Percentiles rank a stretch among this genome's conserved stretches.
These are phyloP conservation scores for Gopherus evgoodei DNA, from an alignment of 2,113 vertebrate genomes.

Conservation along the genomic window DNA sequence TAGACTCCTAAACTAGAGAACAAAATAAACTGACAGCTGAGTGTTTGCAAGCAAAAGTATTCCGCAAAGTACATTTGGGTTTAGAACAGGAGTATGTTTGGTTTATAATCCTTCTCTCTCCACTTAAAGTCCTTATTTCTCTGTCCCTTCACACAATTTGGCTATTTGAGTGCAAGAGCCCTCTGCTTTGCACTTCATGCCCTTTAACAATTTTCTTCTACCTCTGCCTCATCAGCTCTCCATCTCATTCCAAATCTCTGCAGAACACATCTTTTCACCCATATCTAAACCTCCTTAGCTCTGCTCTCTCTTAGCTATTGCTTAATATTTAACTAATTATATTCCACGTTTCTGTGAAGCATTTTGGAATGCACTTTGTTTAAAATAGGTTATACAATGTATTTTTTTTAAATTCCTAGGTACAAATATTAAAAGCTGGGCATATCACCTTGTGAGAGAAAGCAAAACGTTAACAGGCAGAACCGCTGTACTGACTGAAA, in stretches of 20 bases:
- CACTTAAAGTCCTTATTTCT: background rate
- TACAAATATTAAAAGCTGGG: rapidly evolving
- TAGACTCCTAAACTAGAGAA: background rate
- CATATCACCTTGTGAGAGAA: background rate
- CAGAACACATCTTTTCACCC: background rate
- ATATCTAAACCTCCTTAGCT: background rate
- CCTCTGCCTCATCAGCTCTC: background rate
- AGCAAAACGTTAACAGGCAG: background rate
- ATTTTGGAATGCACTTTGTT: background rate
- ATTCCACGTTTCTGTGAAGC: background rate
- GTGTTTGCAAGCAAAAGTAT: background rate
- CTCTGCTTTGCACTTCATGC: background rate
- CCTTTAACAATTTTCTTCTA: background rate
- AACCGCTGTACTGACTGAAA: background rate
- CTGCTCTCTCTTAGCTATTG: background rate
- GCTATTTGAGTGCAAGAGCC: background rate
- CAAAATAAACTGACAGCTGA: background rate
- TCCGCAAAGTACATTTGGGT: background rate
- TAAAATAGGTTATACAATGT: rapidly evolving
- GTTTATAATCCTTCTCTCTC: background rate
- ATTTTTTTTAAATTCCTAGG: background rate
- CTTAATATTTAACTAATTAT: background rate
- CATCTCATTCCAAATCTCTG: conserved; percentile 9
- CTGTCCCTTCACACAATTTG: background rate
- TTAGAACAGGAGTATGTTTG: background rate